Evolutionary conservation across 2,113 vertebrate genomes (phyloP), one percentile per base, ranked within the genome.

Genomic region (Antigone vipio): DNA sequence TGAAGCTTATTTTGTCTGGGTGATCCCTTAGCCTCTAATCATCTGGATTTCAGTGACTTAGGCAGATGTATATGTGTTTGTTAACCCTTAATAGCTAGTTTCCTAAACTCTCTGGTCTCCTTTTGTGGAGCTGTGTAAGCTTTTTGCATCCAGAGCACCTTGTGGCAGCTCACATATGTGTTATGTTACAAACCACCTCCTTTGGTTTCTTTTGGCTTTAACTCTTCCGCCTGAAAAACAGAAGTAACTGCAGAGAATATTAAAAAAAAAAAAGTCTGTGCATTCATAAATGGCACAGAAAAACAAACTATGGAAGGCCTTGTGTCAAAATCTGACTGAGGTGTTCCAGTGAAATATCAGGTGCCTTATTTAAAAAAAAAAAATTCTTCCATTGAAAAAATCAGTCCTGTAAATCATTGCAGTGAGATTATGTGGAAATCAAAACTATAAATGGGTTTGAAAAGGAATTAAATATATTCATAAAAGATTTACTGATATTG

Each of bases 201-300:
- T 73, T 49, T 63, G 82, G 68, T 93, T 95, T 93, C 63, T 76
- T 88, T 88, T 88, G 85, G 75, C 85, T 90, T 42, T 80, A 58
- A 49, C 15, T 83, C 45, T 83, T 94, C 35, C 62, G 62, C 50
- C 55, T 86, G 75, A 66, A 80, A 83, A 83, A 83, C 86, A 84
- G 59, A 89, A 94, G 34, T 42, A 85, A 66, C 74, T 64, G n/a
- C 17, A 49, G 72, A 88, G 56, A 86, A 73, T 73, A 69, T 60
- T 40, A 7, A 38, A 44, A 81, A 62, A 60, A 79, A 2, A 62
- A 60, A 79, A 2, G 9, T 12, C 11, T 81, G 2, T 83, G 42
- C 49, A 9, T 82, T 86, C 45, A 42, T 84, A 67, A 84, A 71
- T 81, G 76, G 38, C 55, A 42, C 47, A 69, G 63, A 74, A 86